These are phyloP conservation scores for Sebastes wilsoni DNA, from an alignment of 2,797 vertebrate genomes.

Conservation along the genomic window DNA sequence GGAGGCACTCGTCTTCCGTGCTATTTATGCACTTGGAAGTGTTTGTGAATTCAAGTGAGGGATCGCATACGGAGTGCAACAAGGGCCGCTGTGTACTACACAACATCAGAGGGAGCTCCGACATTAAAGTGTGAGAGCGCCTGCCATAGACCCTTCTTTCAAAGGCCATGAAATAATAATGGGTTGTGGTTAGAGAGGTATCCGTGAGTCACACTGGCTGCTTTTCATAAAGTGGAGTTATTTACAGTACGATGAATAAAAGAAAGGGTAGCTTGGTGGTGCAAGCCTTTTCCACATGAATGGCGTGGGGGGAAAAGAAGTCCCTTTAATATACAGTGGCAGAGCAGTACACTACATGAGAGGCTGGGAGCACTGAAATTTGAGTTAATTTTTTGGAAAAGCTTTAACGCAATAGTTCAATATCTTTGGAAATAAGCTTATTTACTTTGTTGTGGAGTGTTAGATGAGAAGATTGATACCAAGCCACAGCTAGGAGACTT, in stretches of 20 bases:
- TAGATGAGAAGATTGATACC: neutral
- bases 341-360: conserved; percentile 44
- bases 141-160: conserved; percentile 83
- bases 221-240: conserved; percentile 88
- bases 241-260: conserved; percentile 88
- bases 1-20: conserved; percentile 75
- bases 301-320: conserved; percentile 57
- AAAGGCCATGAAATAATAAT: conserved; percentile 89
- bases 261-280: conserved; percentile 83
- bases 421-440: neutral
- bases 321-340: conserved; percentile 74
- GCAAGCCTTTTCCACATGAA: conserved; percentile 82
- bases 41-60: conserved; percentile 87
- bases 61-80: conserved; percentile 82
- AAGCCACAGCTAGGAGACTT: neutral
- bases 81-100: conserved; percentile 85
- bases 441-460: neutral
- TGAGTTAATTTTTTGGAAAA: conserved; percentile 49
- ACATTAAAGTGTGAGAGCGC: conserved; percentile 82
- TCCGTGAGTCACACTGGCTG: conserved; percentile 85
- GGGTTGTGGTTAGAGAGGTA: conserved; percentile 86
- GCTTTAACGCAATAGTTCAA: neutral
- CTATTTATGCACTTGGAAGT: conserved; percentile 87
- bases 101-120: conserved; percentile 84
- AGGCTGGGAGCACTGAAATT: conserved; percentile 50